A percentile compares a stretch with the other conserved stretches of the same genome.
Evolutionary conservation across 2,113 vertebrate genomes (phyloP).

Genomic region (Ciconia boyciana): DNA sequence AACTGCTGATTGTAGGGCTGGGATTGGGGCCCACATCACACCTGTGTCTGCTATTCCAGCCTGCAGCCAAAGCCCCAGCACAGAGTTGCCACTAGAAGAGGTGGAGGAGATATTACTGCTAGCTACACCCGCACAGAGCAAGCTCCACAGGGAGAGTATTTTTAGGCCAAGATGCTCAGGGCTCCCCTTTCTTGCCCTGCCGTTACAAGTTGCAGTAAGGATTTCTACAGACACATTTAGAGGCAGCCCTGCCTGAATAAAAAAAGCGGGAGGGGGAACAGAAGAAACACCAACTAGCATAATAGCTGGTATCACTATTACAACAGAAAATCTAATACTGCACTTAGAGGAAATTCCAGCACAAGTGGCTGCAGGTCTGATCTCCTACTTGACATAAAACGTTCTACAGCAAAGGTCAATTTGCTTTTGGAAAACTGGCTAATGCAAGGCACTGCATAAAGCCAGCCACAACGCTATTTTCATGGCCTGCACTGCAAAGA

Average conservation of each 20-base stretch:
- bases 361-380: background rate
- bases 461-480: background rate
- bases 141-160: background rate
- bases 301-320: background rate
- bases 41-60: background rate
- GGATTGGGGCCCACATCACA: background rate
- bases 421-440: conserved; percentile 43
- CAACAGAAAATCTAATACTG: background rate
- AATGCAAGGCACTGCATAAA: rapidly evolving
- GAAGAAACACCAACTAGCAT: background rate
- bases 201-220: background rate
- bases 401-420: background rate
- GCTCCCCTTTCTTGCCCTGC: background rate
- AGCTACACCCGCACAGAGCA: background rate
- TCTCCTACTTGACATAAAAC: conserved; percentile 8
- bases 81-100: background rate
- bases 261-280: background rate
- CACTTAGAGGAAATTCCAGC: conserved; percentile 20
- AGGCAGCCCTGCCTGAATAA: background rate
- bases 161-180: background rate
- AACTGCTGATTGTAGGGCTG: background rate
- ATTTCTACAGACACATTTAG: background rate
- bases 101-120: background rate
- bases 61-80: background rate
- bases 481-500: background rate